phyloP scores from a whole-genome alignment of 2,888 invertebrate genomes.

The Callyntrura guangdongensis region DNA sequence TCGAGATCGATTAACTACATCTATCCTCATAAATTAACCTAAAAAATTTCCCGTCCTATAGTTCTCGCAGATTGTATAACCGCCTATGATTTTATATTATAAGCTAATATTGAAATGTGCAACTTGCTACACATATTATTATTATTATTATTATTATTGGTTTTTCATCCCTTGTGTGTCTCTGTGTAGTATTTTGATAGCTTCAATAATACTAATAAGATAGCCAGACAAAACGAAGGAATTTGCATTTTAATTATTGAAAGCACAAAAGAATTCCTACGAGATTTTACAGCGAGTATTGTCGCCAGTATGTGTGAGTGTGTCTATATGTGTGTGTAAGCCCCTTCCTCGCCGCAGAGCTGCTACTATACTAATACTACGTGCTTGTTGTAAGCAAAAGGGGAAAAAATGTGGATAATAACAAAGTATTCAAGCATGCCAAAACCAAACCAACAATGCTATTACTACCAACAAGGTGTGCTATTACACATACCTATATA shows the following conservation, averaged over 20 bases:
- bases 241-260: constrained; percentile 77
- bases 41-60: too few relatives aligned
- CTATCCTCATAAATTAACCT: too few relatives aligned
- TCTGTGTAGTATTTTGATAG: constrained; percentile 43
- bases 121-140: constrained; percentile 23
- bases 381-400: constrained; percentile 59
- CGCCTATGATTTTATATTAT: not conserved
- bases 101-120: not conserved
- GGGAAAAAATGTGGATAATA: constrained; percentile 43
- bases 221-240: constrained; percentile 50
- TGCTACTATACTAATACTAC: constrained; percentile 1
- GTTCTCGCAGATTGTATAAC: not conserved
- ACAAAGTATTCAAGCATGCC: constrained; percentile 30
- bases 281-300: not conserved
- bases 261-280: constrained; percentile 75
- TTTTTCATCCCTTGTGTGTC: not conserved
- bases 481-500: not conserved
- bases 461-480: not conserved
- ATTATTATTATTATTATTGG: not conserved
- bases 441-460: constrained; percentile 19
- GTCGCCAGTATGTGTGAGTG: too few relatives aligned
- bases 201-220: constrained; percentile 58
- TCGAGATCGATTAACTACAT: too few relatives aligned
- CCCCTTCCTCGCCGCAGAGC: constrained; percentile 15
- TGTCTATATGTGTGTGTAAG: not conserved